A percentile compares a stretch with the other conserved stretches of the same genome.
Evolutionary conservation across 2,797 vertebrate genomes (phyloP).

Genomic region (Sternotherus odoratus): DNA sequence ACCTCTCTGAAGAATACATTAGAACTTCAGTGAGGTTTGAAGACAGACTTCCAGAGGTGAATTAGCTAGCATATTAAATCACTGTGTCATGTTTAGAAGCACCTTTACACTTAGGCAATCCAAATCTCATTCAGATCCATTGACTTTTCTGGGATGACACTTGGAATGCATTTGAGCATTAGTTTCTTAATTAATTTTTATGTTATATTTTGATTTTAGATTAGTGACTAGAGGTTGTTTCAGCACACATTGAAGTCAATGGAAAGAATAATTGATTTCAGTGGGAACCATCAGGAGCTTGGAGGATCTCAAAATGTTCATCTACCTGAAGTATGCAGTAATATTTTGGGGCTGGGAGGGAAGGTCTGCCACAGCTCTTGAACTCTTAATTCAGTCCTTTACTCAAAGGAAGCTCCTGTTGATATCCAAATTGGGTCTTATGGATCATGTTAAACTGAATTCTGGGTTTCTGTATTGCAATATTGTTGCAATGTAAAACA

Average conservation of each 20-base stretch:
- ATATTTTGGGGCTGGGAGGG: neutral
- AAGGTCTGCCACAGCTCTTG: neutral
- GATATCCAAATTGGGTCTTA: neutral
- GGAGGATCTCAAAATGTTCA: fast-evolving
- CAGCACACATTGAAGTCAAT: neutral
- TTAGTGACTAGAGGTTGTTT: neutral
- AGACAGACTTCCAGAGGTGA: neutral
- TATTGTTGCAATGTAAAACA: slow-evolving; percentile 48
- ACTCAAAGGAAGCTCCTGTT: neutral
- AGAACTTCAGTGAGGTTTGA: neutral
- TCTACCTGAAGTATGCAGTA: neutral
- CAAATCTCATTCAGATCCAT: fast-evolving
- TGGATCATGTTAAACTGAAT: neutral
- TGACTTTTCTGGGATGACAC: fast-evolving
- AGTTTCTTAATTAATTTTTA: neutral
- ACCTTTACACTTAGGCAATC: neutral
- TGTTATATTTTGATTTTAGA: neutral
- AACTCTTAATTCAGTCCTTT: neutral
- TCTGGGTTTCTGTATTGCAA: neutral
- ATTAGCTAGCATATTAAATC: neutral
- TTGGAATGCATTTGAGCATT: neutral
- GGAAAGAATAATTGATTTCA: neutral
- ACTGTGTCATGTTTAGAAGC: fast-evolving
- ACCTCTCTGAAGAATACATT: neutral
- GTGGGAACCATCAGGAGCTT: neutral